Evolutionary conservation across 2,113 vertebrate genomes (phyloP), one percentile per base, ranked within the genome.

Genomic region (Pseudopodoces humilis): DNA sequence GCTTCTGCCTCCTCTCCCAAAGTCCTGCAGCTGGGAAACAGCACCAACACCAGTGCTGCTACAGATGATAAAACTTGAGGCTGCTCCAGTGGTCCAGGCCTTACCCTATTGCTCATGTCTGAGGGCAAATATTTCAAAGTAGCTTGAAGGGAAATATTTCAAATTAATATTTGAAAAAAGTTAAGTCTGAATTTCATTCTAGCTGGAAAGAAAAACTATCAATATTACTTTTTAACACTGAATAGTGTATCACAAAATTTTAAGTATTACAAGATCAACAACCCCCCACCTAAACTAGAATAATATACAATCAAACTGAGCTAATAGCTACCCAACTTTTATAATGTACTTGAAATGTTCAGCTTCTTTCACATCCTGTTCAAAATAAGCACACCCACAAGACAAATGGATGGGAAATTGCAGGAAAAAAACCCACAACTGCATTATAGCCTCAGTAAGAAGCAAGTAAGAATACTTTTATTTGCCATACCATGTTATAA

Each of bases 271-370:
- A 71, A 82, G 86, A 80, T 59, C 22, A 77, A 37, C 24, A 43
- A 37, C 1, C 0, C 2, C 3, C 0, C 0, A 24, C 6, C 7
- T 69, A 59, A 62, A 16, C 27, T 80, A 60, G 37, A 92, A 47
- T 44, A 84, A 82, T 11, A 83, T n/a, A 60, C 7, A 84, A 21
- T 25, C 18, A 58, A 74, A 56, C 6, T 55, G 9, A 90, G 21
- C 35, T 79, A 74, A 74, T 5, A 86, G 30, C 28, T 52, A 28
- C 15, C 21, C 58, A 88, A 70, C 24, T 75, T 94, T 80, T 49
- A 62, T 52, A 23, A 62, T 50, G 20, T 41, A 68, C 35, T 80
- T 53, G 16, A 13, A 92, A 49, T 24, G 87, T 8, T 5, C 21
- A 55, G 27, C 35, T 56, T 62, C 49, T 80, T 94, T 91, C 71